phyloP scores from a whole-genome alignment of 1,140 invertebrate species.

The Temnothorax curvispinosus region DNA sequence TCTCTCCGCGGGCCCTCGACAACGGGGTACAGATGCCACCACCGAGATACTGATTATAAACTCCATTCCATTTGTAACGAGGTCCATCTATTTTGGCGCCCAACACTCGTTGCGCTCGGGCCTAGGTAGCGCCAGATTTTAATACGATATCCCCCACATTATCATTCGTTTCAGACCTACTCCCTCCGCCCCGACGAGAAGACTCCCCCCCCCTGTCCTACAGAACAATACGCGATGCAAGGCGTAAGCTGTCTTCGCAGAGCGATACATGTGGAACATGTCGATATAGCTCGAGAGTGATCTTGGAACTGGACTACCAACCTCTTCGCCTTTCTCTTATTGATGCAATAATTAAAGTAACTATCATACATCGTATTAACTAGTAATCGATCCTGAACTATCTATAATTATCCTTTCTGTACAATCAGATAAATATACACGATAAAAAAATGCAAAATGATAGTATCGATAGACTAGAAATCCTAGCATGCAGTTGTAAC shows the following conservation, averaged over 20 bases:
- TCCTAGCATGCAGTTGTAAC: background rate
- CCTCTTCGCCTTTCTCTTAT: background rate
- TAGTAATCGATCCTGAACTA: background rate
- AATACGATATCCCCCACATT: slow-evolving; percentile 81
- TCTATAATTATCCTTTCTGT: background rate
- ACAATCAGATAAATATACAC: slow-evolving; percentile 13
- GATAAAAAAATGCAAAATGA: slow-evolving; percentile 26
- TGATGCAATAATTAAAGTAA: slow-evolving; percentile 25
- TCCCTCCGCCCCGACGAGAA: background rate
- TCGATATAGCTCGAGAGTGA: slow-evolving; percentile 9
- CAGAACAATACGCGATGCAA: slow-evolving; percentile 38
- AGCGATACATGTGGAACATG: background rate
- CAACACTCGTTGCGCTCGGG: slow-evolving; percentile 70
- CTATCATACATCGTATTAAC: background rate
- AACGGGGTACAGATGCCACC: slow-evolving; percentile 81
- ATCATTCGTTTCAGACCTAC: slow-evolving; percentile 79
- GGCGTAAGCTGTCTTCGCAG: slow-evolving; percentile 44
- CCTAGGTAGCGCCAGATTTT: slow-evolving; percentile 83
- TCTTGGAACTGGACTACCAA: background rate
- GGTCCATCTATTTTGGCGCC: slow-evolving; percentile 85
- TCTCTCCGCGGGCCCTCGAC: slow-evolving; percentile 58
- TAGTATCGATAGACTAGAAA: slow-evolving; percentile 12
- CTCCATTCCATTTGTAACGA: slow-evolving; percentile 86
- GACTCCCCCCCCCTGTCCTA: background rate
- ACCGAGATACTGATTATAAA: slow-evolving; percentile 85